phyloP scores from a whole-genome alignment of 1,140 invertebrate genomes.

The Heterodera carotae region DNA sequence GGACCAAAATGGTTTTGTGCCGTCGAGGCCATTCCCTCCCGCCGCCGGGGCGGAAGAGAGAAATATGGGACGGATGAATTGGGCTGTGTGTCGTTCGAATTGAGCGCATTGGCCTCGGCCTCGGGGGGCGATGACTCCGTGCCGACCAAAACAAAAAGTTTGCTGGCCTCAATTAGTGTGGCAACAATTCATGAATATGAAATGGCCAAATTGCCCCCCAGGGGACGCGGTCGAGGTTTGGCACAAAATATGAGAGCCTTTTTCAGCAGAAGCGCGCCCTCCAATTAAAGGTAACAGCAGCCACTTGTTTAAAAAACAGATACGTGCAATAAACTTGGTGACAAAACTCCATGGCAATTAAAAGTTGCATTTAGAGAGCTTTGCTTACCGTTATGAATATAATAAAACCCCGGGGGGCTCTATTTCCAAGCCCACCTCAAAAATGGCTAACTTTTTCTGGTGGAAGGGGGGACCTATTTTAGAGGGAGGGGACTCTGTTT shows the following conservation, averaged over 20 bases:
- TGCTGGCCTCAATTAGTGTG: background rate
- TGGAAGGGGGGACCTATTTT: too few species aligned
- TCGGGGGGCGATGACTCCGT: too few species aligned
- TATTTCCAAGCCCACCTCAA: too few species aligned
- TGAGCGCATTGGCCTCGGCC: background rate
- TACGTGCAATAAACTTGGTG: too few species aligned
- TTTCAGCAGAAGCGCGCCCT: background rate
- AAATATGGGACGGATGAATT: background rate
- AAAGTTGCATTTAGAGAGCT: too few species aligned
- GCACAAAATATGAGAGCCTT: background rate
- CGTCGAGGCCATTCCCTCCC: background rate
- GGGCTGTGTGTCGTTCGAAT: background rate
- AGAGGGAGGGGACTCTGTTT: too few species aligned
- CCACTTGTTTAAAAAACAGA: too few species aligned
- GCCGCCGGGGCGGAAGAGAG: background rate
- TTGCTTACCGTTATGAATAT: too few species aligned
- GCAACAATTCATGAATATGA: slow-evolving; percentile 2
- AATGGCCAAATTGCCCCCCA: background rate
- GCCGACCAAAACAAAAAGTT: background rate
- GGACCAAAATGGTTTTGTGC: background rate
- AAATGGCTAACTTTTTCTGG: too few species aligned
- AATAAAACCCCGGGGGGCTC: too few species aligned
- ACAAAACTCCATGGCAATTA: too few species aligned
- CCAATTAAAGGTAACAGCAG: slow-evolving; percentile 3
- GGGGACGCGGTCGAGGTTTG: background rate